These are phyloP conservation scores for Formica aserva DNA, from an alignment of 2,888 invertebrate genomes.

Conservation along the genomic window DNA sequence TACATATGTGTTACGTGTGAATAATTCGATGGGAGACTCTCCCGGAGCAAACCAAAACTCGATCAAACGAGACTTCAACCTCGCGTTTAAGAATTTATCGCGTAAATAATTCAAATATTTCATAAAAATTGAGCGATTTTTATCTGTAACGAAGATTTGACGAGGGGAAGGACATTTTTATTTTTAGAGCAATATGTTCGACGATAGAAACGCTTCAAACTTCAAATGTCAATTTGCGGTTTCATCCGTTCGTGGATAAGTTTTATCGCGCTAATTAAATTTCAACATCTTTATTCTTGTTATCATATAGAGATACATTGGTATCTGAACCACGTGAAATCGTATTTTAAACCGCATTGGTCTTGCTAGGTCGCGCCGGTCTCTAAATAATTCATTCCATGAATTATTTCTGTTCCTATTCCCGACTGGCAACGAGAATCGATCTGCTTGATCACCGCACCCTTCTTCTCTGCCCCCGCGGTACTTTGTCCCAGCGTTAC, in stretches of 20 bases:
- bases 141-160: background rate
- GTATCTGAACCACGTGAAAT: constrained; percentile 71
- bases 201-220: too few relatives aligned
- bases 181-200: background rate
- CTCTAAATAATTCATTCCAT: constrained; percentile 83
- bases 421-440: constrained; percentile 75
- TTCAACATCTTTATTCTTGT: background rate
- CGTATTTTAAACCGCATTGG: constrained; percentile 72
- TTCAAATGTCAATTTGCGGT: background rate
- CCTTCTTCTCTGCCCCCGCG: constrained; percentile 29
- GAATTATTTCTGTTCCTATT: constrained; percentile 81
- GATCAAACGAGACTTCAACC: background rate
- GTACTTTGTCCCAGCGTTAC: background rate
- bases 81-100: background rate
- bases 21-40: background rate
- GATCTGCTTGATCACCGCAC: constrained; percentile 72
- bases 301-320: constrained; percentile 9
- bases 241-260: background rate
- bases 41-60: background rate
- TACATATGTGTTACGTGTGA: background rate
- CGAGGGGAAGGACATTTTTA: too few relatives aligned
- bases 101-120: background rate
- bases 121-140: background rate
- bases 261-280: constrained; percentile 7
- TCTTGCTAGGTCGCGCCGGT: constrained; percentile 57